Evolutionary conservation across 2,797 vertebrate genomes (phyloP).

Genomic region (Malacoraja senta): DNA sequence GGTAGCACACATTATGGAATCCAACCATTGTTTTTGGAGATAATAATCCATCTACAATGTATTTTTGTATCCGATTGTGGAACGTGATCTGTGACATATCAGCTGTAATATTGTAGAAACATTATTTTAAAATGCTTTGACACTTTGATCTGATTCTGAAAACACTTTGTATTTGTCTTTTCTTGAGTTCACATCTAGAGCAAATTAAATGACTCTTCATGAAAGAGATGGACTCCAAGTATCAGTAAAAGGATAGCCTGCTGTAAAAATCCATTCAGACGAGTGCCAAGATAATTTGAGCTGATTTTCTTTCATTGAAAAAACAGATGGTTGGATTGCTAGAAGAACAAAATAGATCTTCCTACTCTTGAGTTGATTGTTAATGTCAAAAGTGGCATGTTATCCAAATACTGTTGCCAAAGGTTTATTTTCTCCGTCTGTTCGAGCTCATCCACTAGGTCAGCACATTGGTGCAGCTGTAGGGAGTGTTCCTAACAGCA

Average conservation of each 20-base stretch:
- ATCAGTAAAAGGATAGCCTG: neutral
- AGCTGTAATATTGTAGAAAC: neutral
- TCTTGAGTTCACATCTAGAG: neutral
- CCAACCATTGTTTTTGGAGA: neutral
- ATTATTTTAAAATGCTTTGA: neutral
- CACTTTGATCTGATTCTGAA: neutral
- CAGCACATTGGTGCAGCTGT: no score
- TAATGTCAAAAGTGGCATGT: neutral
- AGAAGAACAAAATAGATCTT: neutral
- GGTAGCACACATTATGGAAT: neutral
- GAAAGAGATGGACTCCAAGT: neutral
- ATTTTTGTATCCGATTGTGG: neutral
- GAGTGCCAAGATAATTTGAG: no score
- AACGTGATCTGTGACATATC: neutral
- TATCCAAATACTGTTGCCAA: neutral
- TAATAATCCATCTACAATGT: neutral
- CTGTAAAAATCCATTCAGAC: neutral
- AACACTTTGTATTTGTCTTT: neutral
- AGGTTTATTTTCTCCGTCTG: neutral
- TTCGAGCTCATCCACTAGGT: neutral
- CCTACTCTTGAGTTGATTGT: neutral
- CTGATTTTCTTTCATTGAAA: neutral
- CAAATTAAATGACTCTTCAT: neutral
- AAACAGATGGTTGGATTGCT: neutral
- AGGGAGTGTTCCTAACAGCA: no score